Evolutionary conservation across 2,797 vertebrate species (phyloP), one percentile per base, ranked within the genome.

Genomic region (Pempheris klunzingeri): DNA sequence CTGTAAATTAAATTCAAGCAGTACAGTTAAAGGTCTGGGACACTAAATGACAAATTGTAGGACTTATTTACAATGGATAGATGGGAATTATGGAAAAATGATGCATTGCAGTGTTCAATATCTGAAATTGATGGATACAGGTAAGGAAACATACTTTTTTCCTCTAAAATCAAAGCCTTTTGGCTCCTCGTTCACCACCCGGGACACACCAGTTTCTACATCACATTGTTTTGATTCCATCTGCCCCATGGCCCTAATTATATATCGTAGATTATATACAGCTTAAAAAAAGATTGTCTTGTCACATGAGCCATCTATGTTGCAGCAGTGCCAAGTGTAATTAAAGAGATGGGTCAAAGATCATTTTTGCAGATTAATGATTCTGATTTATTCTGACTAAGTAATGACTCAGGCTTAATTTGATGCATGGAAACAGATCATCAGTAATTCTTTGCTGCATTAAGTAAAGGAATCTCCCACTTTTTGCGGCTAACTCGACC

Each of bases 311-410:
- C 43, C 58, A 53, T 69, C 26, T 82, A 50, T 46, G 32, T 34
- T 57, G 52, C 74, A 36, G 70, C 64, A 14, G 34, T 57, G 43
- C 66, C 32, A 47, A 82, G 64, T 62, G 54, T 90, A 71, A 90
- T 90, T 89, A 89, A 87, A 84, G 59, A 80, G 62, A 81, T 5
- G 4, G 72, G 73, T 84, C 76, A 84, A 82, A 85, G 87, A 77
- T 86, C 71, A 68, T 47, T 46, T 80, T 32, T 64, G 62, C 55
- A 62, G 34, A 78, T 87, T 85, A 75, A 54, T 49, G 43, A 73
- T 71, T 64, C 41, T 57, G 53, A 80, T 87, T 84, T 57, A 70
- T 80, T 77, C 67, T 50, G 68, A 72, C 63, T 80, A 49, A 2
- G 58, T 81, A 86, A 80, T 77, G 70, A 46, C 44, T 74, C 30